phyloP scores from a whole-genome alignment of 2,888 invertebrate species.

The Bombylius discolor region DNA sequence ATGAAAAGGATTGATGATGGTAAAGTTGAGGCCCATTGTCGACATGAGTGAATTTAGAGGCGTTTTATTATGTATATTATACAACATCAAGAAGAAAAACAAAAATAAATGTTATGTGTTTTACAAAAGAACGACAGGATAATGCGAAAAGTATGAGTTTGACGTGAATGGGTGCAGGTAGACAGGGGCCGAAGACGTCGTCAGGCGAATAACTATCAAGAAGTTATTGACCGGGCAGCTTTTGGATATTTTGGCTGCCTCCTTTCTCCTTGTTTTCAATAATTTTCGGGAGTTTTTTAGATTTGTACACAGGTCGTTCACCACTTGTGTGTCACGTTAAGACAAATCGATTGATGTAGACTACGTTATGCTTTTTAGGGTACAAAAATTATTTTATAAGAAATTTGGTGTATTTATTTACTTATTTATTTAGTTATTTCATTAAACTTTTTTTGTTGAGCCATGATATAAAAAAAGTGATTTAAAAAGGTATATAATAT shows the following conservation, averaged over 20 bases:
- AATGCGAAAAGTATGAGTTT: background rate
- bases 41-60: background rate
- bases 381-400: no score
- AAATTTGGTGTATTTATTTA: no score
- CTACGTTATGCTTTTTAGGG: background rate
- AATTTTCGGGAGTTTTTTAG: conserved; percentile 5
- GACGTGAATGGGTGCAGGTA: background rate
- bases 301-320: conserved; percentile 8
- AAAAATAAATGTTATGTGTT: background rate
- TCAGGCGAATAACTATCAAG: conserved; percentile 7
- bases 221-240: conserved; percentile 9
- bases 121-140: background rate
- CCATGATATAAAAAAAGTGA: no score
- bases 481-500: no score
- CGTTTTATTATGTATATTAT: background rate
- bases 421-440: no score
- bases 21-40: background rate
- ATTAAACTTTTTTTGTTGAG: no score
- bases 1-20: background rate
- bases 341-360: conserved; percentile 5
- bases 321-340: conserved; percentile 2
- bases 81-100: no score
- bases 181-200: background rate
- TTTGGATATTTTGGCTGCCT: conserved; percentile 6
- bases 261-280: background rate